Percentiles rank a stretch among this genome's conserved stretches.
Conservation (phyloP, 2,113 vertebrate genomes). For the Paralichthys olivaceus region DNA sequence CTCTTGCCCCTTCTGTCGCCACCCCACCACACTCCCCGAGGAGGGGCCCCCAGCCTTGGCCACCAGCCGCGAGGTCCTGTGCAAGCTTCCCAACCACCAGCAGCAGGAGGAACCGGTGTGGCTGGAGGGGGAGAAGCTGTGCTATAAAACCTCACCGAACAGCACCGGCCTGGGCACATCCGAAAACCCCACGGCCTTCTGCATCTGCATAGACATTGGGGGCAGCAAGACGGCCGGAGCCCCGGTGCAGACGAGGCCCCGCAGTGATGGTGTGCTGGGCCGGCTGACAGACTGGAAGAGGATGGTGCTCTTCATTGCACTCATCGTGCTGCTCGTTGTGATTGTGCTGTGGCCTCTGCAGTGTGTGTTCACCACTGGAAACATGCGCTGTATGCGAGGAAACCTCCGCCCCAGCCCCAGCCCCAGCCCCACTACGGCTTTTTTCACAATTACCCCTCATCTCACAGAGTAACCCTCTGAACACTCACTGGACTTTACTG, state of each 20-base stretch:
- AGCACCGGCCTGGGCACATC: slow-evolving; percentile 35
- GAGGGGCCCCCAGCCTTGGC: slow-evolving; percentile 87
- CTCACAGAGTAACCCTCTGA: slow-evolving; percentile 7
- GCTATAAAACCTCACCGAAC: slow-evolving; percentile 77
- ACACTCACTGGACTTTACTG: not conserved
- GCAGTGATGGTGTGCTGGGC: slow-evolving; percentile 58
- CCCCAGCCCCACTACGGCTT: not conserved
- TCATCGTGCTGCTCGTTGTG: slow-evolving; percentile 86
- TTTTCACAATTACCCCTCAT: not conserved
- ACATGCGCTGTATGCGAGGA: slow-evolving; percentile 81
- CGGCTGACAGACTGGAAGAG: slow-evolving; percentile 88
- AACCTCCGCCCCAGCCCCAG: not conserved
- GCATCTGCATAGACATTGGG: slow-evolving; percentile 90
- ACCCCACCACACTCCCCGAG: slow-evolving; percentile 85
- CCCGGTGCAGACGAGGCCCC: fast-evolving
- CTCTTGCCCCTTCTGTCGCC: slow-evolving; percentile 92
- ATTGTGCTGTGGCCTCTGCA: slow-evolving; percentile 93
- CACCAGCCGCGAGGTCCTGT: slow-evolving; percentile 89
- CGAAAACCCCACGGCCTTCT: slow-evolving; percentile 65
- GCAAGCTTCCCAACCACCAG: slow-evolving; percentile 86
- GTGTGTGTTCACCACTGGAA: slow-evolving; percentile 89
- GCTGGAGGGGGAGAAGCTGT: slow-evolving; percentile 92
- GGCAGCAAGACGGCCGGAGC: slow-evolving; percentile 74
- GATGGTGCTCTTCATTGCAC: slow-evolving; percentile 80
- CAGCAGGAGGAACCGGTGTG: slow-evolving; percentile 87